Evolutionary conservation across 2,888 invertebrate genomes (phyloP).

Genomic region (Meganola albula): DNA sequence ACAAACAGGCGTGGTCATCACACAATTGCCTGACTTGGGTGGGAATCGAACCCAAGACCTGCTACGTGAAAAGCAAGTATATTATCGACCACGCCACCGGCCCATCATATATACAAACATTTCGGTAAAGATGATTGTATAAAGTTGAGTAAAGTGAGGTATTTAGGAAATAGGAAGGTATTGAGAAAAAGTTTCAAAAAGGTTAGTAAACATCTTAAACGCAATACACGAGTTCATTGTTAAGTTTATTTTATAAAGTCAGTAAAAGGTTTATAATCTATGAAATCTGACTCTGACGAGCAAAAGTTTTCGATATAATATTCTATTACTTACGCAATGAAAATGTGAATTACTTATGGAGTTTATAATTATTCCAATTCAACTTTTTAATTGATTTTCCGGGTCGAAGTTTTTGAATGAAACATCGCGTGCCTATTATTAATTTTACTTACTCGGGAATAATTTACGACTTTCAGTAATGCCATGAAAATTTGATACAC

Average conservation of each 20-base stretch:
- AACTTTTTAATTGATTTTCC: slow-evolving; percentile 33
- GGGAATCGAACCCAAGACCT: no score
- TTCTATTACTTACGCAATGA: slow-evolving; percentile 1
- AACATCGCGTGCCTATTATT: slow-evolving; percentile 27
- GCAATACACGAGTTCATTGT: not conserved
- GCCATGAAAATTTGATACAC: slow-evolving; percentile 15
- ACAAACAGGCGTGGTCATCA: no score
- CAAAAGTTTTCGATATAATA: not conserved
- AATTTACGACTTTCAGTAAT: slow-evolving; percentile 19
- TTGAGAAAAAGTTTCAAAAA: not conserved
- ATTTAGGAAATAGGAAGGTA: not conserved
- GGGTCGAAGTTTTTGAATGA: slow-evolving; percentile 20
- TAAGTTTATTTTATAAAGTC: not conserved
- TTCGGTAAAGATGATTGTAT: no score
- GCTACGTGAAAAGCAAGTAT: no score
- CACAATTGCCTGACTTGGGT: no score
- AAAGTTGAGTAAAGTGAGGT: no score
- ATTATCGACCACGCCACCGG: no score
- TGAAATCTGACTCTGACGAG: not conserved
- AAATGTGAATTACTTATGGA: slow-evolving; percentile 16
- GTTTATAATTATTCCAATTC: slow-evolving; percentile 22
- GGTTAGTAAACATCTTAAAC: not conserved
- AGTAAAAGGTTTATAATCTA: not conserved
- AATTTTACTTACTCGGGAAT: slow-evolving; percentile 23
- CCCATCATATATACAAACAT: no score